Base-by-base conservation (phyloP, 2,888 invertebrate species). In the Hyppa rectilinea region DNA sequence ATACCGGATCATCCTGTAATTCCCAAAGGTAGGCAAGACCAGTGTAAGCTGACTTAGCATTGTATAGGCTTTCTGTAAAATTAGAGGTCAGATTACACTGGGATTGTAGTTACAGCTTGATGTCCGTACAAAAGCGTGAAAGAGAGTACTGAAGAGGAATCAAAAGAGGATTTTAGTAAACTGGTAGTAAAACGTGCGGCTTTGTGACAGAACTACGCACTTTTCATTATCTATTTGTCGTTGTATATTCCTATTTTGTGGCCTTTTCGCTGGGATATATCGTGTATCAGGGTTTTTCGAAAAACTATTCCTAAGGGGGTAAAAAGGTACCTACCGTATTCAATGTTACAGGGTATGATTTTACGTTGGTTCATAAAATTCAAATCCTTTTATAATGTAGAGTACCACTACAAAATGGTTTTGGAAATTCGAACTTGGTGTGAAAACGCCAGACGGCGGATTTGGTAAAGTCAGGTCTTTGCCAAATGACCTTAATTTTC, bases 191-290 rank as follows among this genome's bases (percentile, higher is more conserved):
- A 77, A 60, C 49, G 29, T 23, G 20, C 29, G 55, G 23, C n/a
- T 43, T 43, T 52, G 4, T 2, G 43, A 60, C 60, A 60, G 4
- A 49, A 60, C 31, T 49, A 38, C 49, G 17, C 60, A 60, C 60
- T 74, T 76, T 12, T n/a, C n/a, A n/a, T n/a, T 36, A 23, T 68
- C 59, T 59, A 66, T 75, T 55, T 68, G 69, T 43, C 47, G 12
- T 59, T 40, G 47, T 29, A 31, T 65, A n/a, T 36, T 34, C 34
- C 53, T 34, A 34, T 26, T 53, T 29, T 40, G 40, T 40, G 76
- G 31, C 40, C 68, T 68, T 31, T 59, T 23, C 9, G n/a, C 4
- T 31, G n/a, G 23, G 6, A 64, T 5, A 49, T 43, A 31, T n/a
- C n/a, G n/a, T n/a, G n/a, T n/a, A n/a, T n/a, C n/a, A n/a, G n/a